These are phyloP conservation scores for Coptodon rendalli DNA, from an alignment of 2,113 vertebrate genomes.

Conservation along the genomic window DNA sequence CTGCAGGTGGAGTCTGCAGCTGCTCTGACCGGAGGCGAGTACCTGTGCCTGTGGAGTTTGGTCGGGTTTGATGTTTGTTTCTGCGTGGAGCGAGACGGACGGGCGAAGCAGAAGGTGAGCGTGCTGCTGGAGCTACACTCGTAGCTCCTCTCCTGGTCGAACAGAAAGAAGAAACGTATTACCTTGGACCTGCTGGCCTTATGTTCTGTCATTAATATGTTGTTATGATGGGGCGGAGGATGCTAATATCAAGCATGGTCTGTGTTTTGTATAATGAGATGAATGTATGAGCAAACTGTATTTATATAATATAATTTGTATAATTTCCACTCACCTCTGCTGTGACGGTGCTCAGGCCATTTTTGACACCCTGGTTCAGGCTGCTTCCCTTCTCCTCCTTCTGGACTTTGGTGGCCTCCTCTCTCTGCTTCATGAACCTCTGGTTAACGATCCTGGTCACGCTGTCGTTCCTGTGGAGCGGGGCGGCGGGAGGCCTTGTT, in stretches of 20 bases:
- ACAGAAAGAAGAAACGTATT: neutral
- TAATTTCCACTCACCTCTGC: conserved; percentile 74
- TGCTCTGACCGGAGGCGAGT: conserved; percentile 53
- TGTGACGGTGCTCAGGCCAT: conserved; percentile 56
- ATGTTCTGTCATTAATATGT: neutral
- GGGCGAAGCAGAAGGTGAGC: conserved; percentile 87
- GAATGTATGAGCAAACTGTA: neutral
- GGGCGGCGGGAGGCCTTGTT: conserved; percentile 43
- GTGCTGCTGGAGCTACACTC: conserved; percentile 86
- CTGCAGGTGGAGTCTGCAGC: conserved; percentile 66
- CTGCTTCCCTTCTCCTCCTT: conserved; percentile 43
- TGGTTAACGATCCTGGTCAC: conserved; percentile 84
- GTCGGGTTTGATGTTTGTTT: conserved; percentile 80
- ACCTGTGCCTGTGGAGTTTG: conserved; percentile 73
- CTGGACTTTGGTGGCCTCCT: conserved; percentile 67
- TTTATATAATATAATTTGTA: neutral
- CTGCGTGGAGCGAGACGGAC: conserved; percentile 75
- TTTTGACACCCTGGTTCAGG: conserved; percentile 57
- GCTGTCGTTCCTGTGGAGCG: conserved; percentile 73
- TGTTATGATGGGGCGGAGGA: neutral
- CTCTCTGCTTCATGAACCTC: conserved; percentile 82
- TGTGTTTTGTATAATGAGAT: neutral
- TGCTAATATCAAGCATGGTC: neutral
- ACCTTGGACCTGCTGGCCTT: neutral
- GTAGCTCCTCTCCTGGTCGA: conserved; percentile 80